A percentile compares a stretch with the other conserved stretches of the same genome.
phyloP scores from a whole-genome alignment of 2,113 vertebrate species.

The Tachysurus vachellii region DNA sequence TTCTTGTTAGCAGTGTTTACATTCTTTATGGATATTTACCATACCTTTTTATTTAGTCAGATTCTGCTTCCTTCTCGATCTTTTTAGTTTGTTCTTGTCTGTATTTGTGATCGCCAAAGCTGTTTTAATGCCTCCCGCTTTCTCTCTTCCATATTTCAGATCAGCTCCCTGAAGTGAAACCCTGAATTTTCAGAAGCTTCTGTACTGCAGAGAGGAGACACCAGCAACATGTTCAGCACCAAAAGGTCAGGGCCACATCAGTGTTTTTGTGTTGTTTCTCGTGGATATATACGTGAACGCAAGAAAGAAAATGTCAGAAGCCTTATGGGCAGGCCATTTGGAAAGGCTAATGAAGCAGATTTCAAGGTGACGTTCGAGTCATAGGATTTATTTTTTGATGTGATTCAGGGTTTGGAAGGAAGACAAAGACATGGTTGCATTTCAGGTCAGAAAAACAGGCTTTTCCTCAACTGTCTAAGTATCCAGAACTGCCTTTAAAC shows the following conservation, averaged over 20 bases:
- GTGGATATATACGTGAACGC: not conserved
- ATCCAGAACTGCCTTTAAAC: not conserved
- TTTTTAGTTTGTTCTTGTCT: not conserved
- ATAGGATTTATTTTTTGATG: not conserved
- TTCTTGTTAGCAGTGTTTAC: not conserved
- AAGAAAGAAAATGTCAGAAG: constrained; percentile 14
- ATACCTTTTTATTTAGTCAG: not conserved
- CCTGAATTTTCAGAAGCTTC: constrained; percentile 57
- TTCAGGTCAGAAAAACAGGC: not conserved
- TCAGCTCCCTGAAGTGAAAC: constrained; percentile 58
- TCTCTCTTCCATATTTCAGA: constrained; percentile 56
- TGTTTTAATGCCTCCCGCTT: constrained; percentile 29
- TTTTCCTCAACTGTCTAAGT: not conserved
- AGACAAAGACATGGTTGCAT: not conserved
- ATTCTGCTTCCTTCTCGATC: not conserved
- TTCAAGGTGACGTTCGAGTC: constrained; percentile 8
- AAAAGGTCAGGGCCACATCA: constrained; percentile 82
- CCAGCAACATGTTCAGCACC: constrained; percentile 84
- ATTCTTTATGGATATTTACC: not conserved
- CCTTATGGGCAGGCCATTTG: not conserved
- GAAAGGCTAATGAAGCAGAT: constrained; percentile 24
- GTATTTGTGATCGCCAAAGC: not conserved
- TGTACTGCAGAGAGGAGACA: constrained; percentile 67
- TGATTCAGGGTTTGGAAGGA: not conserved
- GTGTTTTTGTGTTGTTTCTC: constrained; percentile 45